Evolutionary conservation across 1,140 invertebrate genomes (phyloP).

Genomic region (Zaprionus nigranus): DNA sequence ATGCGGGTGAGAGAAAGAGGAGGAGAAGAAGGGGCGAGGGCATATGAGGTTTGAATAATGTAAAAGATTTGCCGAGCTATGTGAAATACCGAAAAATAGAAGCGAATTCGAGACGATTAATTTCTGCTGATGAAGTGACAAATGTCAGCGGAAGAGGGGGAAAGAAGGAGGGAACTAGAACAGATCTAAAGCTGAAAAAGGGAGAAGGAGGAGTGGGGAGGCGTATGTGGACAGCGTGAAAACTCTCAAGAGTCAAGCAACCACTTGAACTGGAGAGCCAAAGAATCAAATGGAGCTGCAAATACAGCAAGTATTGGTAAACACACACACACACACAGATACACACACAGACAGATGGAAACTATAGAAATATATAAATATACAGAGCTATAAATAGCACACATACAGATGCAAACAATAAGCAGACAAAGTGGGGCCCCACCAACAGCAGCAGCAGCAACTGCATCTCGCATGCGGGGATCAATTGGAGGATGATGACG

Average conservation of each 20-base stretch:
- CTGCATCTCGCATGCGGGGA: conserved; percentile 36
- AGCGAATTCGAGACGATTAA: conserved; percentile 84
- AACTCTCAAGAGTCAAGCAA: conserved; percentile 73
- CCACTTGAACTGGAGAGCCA: conserved; percentile 66
- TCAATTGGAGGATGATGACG: conserved; percentile 71
- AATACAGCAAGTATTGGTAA: conserved; percentile 5
- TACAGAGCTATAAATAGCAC: conserved; percentile 47
- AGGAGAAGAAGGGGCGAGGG: conserved; percentile 17
- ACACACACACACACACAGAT: not conserved
- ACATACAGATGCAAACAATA: conserved; percentile 25
- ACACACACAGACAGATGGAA: not conserved
- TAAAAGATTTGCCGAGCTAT: conserved; percentile 46
- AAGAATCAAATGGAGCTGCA: conserved; percentile 23
- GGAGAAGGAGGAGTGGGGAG: not conserved
- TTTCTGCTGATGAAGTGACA: conserved; percentile 83
- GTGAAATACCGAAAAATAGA: conserved; percentile 76
- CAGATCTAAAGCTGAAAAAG: conserved; percentile 34
- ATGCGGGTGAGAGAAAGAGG: conserved; percentile 20
- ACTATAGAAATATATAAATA: conserved; percentile 9
- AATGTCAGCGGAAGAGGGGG: conserved; percentile 51
- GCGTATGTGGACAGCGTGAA: conserved; percentile 45
- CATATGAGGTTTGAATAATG: conserved; percentile 56
- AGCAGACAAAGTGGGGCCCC: conserved; percentile 29
- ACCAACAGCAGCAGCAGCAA: not conserved
- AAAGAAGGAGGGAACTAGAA: conserved; percentile 69